Conservation (phyloP, 2,797 vertebrate species). For the Acomys russatus region DNA sequence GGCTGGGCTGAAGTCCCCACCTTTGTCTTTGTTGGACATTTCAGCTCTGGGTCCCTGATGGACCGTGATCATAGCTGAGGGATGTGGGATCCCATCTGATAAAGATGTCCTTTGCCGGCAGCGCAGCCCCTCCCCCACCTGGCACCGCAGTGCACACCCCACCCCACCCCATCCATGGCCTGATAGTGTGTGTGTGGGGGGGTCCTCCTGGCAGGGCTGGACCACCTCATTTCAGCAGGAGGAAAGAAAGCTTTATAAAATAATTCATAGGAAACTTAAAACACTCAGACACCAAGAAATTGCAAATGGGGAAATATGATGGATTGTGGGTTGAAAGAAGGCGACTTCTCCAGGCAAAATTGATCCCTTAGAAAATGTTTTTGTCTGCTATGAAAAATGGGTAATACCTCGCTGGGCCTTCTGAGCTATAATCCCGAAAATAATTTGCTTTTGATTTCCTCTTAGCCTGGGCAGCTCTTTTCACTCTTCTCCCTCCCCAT, state of each 20-base stretch:
- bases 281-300: constrained; percentile 91
- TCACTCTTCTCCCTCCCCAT: background rate
- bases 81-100: constrained; percentile 93
- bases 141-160: constrained; percentile 15
- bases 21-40: constrained; percentile 81
- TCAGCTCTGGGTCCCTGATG: constrained; percentile 88
- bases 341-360: constrained; percentile 95
- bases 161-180: constrained; percentile 87
- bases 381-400: constrained; percentile 99
- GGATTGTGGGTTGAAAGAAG: constrained; percentile 97
- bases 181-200: constrained; percentile 91
- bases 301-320: constrained; percentile 96
- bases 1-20: background rate
- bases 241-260: constrained; percentile 88
- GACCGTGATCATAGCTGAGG: constrained; percentile 95
- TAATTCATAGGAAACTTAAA: constrained; percentile 93
- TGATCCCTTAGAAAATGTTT: constrained; percentile 99
- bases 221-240: constrained; percentile 85
- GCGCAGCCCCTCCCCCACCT: constrained; percentile 89
- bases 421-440: constrained; percentile 90
- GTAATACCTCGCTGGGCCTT: constrained; percentile 87
- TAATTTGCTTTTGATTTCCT: constrained; percentile 91
- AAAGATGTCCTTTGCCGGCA: constrained; percentile 93
- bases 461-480: constrained; percentile 77
- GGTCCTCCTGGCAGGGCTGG: constrained; percentile 87